These are phyloP conservation scores for Pyrrhosoma nymphula DNA, from an alignment of 2,888 invertebrate genomes.

Conservation along the genomic window DNA sequence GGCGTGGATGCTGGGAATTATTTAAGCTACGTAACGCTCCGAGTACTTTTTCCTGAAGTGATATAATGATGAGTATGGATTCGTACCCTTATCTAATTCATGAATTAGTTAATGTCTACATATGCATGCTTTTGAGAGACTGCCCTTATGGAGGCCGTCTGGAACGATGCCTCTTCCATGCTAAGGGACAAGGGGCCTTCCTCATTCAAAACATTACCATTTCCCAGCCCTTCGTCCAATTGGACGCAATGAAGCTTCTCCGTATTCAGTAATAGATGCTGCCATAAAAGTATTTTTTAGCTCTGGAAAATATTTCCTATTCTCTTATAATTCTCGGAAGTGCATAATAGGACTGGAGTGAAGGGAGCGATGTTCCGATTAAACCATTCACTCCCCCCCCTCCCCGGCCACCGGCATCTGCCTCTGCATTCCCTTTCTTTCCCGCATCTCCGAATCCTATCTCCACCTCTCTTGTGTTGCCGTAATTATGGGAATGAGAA, in stretches of 20 bases:
- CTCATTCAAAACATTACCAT: background rate
- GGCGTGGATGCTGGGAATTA: too few species aligned
- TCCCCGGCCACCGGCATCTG: background rate
- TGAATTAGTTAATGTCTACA: too few species aligned
- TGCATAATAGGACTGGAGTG: background rate
- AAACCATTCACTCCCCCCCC: background rate
- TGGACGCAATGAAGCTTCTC: background rate
- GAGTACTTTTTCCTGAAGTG: too few species aligned
- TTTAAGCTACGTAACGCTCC: too few species aligned
- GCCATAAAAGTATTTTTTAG: background rate
- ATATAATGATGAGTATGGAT: too few species aligned
- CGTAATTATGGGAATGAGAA: background rate
- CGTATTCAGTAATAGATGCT: background rate
- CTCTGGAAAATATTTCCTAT: background rate
- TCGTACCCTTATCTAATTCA: too few species aligned
- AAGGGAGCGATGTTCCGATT: background rate
- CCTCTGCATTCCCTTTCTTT: background rate
- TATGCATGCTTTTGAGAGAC: background rate
- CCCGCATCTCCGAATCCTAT: background rate
- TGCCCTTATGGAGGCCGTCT: background rate
- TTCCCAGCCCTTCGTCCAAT: background rate
- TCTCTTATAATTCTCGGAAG: background rate
- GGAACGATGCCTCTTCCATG: background rate
- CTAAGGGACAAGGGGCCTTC: background rate
- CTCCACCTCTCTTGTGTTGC: background rate